These are phyloP conservation scores for Brachynemurus nebulosus DNA, from an alignment of 2,888 invertebrate genomes.

Conservation along the genomic window DNA sequence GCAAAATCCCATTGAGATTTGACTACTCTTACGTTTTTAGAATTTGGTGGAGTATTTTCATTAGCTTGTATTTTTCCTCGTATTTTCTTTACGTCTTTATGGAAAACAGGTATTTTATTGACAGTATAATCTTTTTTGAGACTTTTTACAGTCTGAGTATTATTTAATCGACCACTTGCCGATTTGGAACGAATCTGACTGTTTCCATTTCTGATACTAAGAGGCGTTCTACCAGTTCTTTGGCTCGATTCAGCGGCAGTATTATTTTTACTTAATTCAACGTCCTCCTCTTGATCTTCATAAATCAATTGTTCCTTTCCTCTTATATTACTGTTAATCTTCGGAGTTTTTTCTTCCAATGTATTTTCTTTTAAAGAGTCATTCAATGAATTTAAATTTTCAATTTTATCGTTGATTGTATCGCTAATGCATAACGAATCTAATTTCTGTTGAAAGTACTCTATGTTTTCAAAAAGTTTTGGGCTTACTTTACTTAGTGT, in stretches of 20 bases:
- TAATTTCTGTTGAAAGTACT: background rate
- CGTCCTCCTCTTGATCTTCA: constrained; percentile 35
- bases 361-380: background rate
- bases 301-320: too few relatives aligned
- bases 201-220: constrained; percentile 23
- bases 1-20: constrained; percentile 26
- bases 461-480: too few relatives aligned
- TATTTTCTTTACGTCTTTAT: constrained; percentile 18
- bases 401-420: background rate
- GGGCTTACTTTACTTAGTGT: too few relatives aligned
- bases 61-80: constrained; percentile 23
- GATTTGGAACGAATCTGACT: constrained; percentile 17
- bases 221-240: constrained; percentile 28
- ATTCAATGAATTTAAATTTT: background rate
- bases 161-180: constrained; percentile 23
- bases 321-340: too few relatives aligned
- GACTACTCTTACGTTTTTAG: constrained; percentile 16
- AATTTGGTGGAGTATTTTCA: constrained; percentile 29
- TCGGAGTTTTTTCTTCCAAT: background rate
- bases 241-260: constrained; percentile 20
- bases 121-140: constrained; percentile 15
- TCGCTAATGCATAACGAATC: constrained; percentile 2
- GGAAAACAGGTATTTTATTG: constrained; percentile 28
- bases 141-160: constrained; percentile 10
- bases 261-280: constrained; percentile 26